A percentile compares a stretch with the other conserved stretches of the same genome.
phyloP scores from a whole-genome alignment of 2,797 vertebrate genomes.

The Orientallactaga sibirica region DNA sequence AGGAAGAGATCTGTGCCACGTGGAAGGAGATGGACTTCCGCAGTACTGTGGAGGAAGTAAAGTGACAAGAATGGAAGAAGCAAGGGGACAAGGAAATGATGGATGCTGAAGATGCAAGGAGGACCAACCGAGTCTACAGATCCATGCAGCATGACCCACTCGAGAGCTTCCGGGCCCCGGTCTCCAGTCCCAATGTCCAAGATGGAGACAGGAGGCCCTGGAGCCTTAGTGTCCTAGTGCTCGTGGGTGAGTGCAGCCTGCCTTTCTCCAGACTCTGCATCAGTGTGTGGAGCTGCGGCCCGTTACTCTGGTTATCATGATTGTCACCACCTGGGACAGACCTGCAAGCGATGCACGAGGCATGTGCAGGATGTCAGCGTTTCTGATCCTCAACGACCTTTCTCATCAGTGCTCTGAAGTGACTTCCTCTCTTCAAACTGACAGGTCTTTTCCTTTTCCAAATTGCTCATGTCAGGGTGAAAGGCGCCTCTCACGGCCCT shows the following conservation, averaged over 20 bases:
- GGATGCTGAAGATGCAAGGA: neutral
- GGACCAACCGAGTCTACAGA: too few relatives aligned
- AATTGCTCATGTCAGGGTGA: neutral
- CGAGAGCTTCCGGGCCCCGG: neutral
- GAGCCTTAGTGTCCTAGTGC: neutral
- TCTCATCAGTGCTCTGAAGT: neutral
- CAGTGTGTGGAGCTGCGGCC: neutral
- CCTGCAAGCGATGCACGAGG: neutral
- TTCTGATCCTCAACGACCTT: neutral
- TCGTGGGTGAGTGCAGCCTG: rapidly evolving
- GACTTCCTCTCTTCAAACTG: conserved; percentile 37
- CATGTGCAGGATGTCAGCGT: conserved; percentile 1
- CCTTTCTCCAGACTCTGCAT: too few relatives aligned
- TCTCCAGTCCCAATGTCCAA: neutral
- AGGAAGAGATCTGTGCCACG: neutral
- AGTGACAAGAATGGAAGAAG: neutral
- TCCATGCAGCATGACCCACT: neutral
- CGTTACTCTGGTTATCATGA: neutral
- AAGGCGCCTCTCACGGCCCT: neutral
- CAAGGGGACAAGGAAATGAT: neutral
- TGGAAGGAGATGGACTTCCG: neutral
- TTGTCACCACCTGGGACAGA: neutral
- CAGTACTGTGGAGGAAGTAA: neutral
- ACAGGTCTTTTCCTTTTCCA: neutral
- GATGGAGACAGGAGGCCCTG: too few relatives aligned